Evolutionary conservation across 2,888 invertebrate species (phyloP).

Genomic region (Polydrusus pterygomalis): DNA sequence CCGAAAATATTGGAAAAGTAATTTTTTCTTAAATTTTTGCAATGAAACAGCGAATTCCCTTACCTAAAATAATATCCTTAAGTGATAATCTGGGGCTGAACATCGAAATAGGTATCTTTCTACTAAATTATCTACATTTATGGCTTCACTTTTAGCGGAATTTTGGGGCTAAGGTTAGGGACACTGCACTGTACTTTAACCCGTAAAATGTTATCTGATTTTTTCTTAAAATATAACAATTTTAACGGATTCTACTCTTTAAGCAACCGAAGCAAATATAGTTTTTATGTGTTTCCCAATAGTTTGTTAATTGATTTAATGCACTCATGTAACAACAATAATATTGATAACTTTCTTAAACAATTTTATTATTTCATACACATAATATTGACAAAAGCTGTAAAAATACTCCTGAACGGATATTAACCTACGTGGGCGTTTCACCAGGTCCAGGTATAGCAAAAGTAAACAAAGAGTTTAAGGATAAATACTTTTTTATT

Average conservation of each 20-base stretch:
- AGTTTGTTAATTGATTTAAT: constrained; percentile 16
- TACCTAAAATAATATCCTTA: constrained; percentile 67
- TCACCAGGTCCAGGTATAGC: constrained; percentile 9
- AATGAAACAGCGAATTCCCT: constrained; percentile 56
- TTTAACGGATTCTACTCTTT: background rate
- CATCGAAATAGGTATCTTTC: constrained; percentile 63
- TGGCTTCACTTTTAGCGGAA: constrained; percentile 12
- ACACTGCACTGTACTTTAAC: constrained; percentile 62
- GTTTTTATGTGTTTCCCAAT: constrained; percentile 22
- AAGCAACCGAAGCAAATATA: background rate
- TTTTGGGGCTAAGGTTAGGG: constrained; percentile 57
- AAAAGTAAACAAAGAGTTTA: constrained; percentile 15
- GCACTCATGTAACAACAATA: background rate
- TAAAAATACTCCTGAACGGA: background rate
- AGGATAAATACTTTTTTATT: constrained; percentile 16
- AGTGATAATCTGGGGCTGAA: constrained; percentile 65
- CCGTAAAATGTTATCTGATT: constrained; percentile 43
- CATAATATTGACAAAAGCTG: background rate
- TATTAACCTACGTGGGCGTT: constrained; percentile 6
- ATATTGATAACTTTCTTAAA: constrained; percentile 14
- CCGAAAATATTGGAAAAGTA: background rate
- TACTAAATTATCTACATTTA: constrained; percentile 30
- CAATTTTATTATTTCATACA: too few relatives aligned
- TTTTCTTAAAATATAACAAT: constrained; percentile 24
- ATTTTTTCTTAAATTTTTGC: constrained; percentile 7